Conservation (phyloP, 2,797 vertebrate species). For the Todus mexicanus region DNA sequence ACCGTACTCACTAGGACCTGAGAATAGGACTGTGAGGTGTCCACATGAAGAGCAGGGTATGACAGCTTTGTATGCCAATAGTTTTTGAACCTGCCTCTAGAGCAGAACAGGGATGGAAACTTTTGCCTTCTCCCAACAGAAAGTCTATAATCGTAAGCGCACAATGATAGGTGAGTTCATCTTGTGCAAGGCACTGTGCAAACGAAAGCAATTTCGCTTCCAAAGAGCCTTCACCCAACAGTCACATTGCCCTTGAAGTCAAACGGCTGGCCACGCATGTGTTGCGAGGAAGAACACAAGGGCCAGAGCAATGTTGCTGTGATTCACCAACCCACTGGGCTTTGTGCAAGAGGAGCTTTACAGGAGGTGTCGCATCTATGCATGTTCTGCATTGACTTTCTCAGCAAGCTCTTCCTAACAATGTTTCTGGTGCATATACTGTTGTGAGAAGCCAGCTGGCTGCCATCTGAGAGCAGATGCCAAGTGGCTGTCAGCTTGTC, state of each 20-base stretch:
- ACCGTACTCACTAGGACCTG: neutral
- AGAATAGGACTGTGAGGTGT: neutral
- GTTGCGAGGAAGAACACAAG: neutral
- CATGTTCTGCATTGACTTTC: neutral
- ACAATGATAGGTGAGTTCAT: neutral
- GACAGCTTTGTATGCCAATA: neutral
- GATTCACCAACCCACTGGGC: neutral
- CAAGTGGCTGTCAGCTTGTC: slow-evolving; percentile 67
- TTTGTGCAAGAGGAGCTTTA: neutral
- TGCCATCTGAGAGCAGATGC: slow-evolving; percentile 61
- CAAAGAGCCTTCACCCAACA: neutral
- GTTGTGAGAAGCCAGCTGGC: slow-evolving; percentile 63
- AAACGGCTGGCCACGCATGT: neutral
- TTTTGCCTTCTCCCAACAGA: neutral
- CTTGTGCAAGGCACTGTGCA: neutral
- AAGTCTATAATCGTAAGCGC: neutral
- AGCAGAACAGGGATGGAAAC: neutral
- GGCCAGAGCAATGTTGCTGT: neutral
- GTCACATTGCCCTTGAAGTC: neutral
- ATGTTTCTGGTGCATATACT: slow-evolving; percentile 17
- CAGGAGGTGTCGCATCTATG: neutral
- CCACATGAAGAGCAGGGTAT: neutral
- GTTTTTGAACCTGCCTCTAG: neutral
- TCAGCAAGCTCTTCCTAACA: slow-evolving; percentile 33
- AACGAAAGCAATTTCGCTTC: neutral